Evolutionary conservation across 2,797 vertebrate species (phyloP), one percentile per base, ranked within the genome.

Genomic region (Melopsittacus undulatus): DNA sequence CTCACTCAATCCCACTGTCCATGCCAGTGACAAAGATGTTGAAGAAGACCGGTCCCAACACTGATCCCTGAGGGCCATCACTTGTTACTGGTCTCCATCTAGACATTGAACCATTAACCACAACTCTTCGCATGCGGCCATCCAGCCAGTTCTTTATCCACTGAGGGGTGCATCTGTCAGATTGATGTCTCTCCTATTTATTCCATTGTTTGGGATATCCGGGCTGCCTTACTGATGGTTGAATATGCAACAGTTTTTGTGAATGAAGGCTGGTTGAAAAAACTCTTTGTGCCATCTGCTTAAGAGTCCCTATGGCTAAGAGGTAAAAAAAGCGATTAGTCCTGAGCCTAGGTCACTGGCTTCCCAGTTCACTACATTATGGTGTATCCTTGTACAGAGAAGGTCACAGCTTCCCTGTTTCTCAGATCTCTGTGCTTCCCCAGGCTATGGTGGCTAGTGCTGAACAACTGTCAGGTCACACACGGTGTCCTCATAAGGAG

Each of bases 301-400:
- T 45, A 45, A 45, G 43, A 9, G 19, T 82, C 18, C 2, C 63
- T 14, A 36, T 0, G 19, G 20, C n/a, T 59, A 66, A 54, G 40
- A 63, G 24, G 40, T 1, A 82, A 30, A 81, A 64, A 16, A 67
- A 16, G 5, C 0, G 0, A 32, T 15, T 38, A 19, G 3, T 11
- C 11, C 9, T 2, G 3, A 43, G 26, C 4, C 34, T 26, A 45
- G 8, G 8, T 68, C 26, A 27, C 2, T 1, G 0, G 8, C 22
- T 9, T 84, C 46, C 24, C 8, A 36, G 0, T 83, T 92, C 69
- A 13, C 22, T 29, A 5, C 30, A 5, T 66, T 27, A 19, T 20
- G 7, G 1, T 59, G 20, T 56, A 38, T 32, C 6, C 17, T 80
- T 4, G 0, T 32, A 12, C 30, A 2, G 9, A 59, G 63, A 54